phyloP scores from a whole-genome alignment of 35 echinoderm and acorn worm species.

The Lytechinus pictus region DNA sequence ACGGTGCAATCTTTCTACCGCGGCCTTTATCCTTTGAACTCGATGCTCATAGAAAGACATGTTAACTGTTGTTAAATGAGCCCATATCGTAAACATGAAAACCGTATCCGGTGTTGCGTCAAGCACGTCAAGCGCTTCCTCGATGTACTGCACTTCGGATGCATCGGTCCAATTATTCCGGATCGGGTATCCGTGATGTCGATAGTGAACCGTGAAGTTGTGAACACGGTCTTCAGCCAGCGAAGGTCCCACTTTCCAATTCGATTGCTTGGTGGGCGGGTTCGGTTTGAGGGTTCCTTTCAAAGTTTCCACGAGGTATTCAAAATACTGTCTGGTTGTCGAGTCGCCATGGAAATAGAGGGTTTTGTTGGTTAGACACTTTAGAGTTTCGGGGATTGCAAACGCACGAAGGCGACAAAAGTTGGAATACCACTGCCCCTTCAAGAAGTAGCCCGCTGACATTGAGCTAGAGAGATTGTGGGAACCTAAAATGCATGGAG shows the following conservation, averaged over 20 bases:
- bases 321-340: constrained; percentile 61
- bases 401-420: constrained; percentile 21
- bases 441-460: constrained; percentile 58
- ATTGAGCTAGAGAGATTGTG: not conserved
- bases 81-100: constrained; percentile 53
- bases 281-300: not conserved
- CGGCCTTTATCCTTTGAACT: constrained; percentile 29
- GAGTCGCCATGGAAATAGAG: constrained; percentile 76
- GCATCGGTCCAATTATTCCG: constrained; percentile 53
- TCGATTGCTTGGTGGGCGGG: not conserved
- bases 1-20: constrained; percentile 26
- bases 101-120: constrained; percentile 16
- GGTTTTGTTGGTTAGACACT: constrained; percentile 53
- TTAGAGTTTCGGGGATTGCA: not conserved
- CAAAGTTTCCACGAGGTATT: constrained; percentile 42
- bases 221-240: constrained; percentile 12
- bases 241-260: constrained; percentile 54
- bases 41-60: constrained; percentile 34
- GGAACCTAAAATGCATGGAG: not conserved
- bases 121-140: constrained; percentile 49
- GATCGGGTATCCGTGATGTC: constrained; percentile 70
- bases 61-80: constrained; percentile 57
- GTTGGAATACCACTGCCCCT: constrained; percentile 57
- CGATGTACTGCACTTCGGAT: constrained; percentile 53
- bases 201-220: constrained; percentile 59